A percentile compares a stretch with the other conserved stretches of the same genome.
Conservation (phyloP, 2,888 invertebrate genomes). For the Linyphia triangularis region DNA sequence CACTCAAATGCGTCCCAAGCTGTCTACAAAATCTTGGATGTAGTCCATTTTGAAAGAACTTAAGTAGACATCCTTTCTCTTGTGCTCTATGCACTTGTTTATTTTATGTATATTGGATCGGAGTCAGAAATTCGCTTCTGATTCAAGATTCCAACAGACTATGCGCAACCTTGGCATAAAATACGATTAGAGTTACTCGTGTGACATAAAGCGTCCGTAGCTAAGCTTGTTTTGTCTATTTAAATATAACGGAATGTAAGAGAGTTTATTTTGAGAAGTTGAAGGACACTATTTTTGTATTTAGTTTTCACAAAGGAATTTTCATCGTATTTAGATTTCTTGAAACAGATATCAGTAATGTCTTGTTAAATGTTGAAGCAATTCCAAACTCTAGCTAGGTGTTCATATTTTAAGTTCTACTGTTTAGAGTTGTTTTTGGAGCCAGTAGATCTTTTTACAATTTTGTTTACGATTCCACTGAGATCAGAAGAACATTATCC, state of each 20-base stretch:
- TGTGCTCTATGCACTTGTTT: conserved; percentile 51
- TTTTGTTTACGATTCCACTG: no score
- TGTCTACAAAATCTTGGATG: conserved; percentile 45
- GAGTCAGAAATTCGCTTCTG: conserved; percentile 51
- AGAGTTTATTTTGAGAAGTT: conserved; percentile 39
- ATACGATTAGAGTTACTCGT: conserved; percentile 39
- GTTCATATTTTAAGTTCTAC: no score
- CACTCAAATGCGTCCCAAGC: conserved; percentile 39
- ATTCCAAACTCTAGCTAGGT: no score
- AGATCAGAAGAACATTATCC: no score
- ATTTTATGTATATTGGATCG: conserved; percentile 35
- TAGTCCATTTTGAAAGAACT: conserved; percentile 21
- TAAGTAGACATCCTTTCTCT: background rate
- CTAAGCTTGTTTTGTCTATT: conserved; percentile 37
- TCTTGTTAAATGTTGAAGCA: no score
- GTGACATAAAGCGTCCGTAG: conserved; percentile 7
- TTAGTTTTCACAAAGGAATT: no score
- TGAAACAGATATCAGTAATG: no score
- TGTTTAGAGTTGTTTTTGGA: no score
- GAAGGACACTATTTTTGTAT: no score
- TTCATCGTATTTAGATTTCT: no score
- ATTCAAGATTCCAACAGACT: conserved; percentile 33
- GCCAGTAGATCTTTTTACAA: no score
- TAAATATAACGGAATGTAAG: conserved; percentile 51
- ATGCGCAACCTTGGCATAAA: conserved; percentile 38